phyloP scores from a whole-genome alignment of 2,888 invertebrate species.

The Drosophila antonietae region DNA sequence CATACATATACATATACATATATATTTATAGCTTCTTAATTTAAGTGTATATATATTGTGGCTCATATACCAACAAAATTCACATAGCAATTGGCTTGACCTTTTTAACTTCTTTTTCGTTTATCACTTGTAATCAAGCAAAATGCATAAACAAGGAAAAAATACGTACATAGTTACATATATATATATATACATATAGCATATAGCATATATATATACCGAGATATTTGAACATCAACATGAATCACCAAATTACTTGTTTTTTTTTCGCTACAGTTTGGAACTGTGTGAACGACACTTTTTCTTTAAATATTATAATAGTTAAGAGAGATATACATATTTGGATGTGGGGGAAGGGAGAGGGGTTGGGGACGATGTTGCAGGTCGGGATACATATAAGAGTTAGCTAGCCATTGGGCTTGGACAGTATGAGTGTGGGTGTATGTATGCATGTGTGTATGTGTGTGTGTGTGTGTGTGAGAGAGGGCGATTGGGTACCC shows the following conservation, averaged over 20 bases:
- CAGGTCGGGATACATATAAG: conserved; percentile 26
- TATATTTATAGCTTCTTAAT: conserved; percentile 7
- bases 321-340: conserved; percentile 57
- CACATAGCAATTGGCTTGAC: conserved; percentile 61
- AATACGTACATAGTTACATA: conserved; percentile 27
- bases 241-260: conserved; percentile 72
- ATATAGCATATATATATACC: conserved; percentile 14
- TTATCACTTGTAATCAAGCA: conserved; percentile 65
- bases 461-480: background rate
- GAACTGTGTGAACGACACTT: conserved; percentile 55
- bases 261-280: conserved; percentile 53
- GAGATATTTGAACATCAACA: conserved; percentile 55
- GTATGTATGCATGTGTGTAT: background rate
- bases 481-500: conserved; percentile 21
- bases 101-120: conserved; percentile 15
- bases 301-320: conserved; percentile 41
- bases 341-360: background rate
- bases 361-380: conserved; percentile 5
- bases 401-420: conserved; percentile 33
- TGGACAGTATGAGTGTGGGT: conserved; percentile 15
- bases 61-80: conserved; percentile 12
- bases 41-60: conserved; percentile 13
- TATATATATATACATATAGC: conserved; percentile 6
- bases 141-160: conserved; percentile 58
- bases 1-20: conserved; percentile 4